Conservation (phyloP, 2,797 vertebrate species). For the Malurus splendens region DNA sequence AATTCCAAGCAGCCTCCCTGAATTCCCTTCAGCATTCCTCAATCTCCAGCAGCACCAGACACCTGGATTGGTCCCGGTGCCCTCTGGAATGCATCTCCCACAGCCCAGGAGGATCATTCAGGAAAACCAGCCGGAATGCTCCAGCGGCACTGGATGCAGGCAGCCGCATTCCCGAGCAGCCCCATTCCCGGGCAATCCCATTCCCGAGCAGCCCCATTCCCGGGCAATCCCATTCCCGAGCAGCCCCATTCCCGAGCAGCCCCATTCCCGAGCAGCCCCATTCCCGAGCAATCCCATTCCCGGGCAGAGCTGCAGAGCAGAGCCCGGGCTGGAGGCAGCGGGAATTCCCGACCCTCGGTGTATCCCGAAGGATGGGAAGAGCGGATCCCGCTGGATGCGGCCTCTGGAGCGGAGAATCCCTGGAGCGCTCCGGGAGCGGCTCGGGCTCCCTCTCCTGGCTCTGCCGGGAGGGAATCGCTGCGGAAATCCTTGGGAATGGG, state of each 20-base stretch:
- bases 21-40: neutral
- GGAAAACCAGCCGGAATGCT: neutral
- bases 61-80: fast-evolving
- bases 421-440: neutral
- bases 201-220: too few relatives aligned
- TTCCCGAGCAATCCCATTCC: neutral
- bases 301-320: neutral
- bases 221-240: neutral
- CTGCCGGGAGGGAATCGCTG: neutral
- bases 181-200: neutral
- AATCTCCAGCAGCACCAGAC: neutral
- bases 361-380: neutral
- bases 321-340: neutral
- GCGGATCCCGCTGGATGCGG: neutral
- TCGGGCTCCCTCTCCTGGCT: slow-evolving; percentile 28
- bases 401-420: neutral
- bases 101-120: fast-evolving
- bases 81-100: neutral
- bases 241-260: too few relatives aligned
- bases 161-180: neutral
- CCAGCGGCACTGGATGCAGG: fast-evolving
- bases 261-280: neutral
- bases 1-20: neutral
- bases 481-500: fast-evolving
- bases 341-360: neutral